Evolutionary conservation across 2,888 invertebrate genomes (phyloP).

Genomic region (Agonopterix arenella): DNA sequence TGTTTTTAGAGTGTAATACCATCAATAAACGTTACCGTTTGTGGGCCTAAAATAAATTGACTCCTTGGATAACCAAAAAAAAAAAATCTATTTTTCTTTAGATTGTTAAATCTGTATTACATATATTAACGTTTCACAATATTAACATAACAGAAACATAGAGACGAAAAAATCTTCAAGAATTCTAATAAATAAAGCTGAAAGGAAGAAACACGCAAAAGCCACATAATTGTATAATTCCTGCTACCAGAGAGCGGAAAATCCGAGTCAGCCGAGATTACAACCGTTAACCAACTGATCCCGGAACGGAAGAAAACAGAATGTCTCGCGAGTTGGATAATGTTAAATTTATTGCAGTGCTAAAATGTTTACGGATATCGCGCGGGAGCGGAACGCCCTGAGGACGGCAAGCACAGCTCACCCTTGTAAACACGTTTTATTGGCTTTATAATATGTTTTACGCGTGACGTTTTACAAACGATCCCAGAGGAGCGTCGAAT

Average conservation of each 20-base stretch:
- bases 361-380: conserved; percentile 76
- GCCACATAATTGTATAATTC: conserved; percentile 64
- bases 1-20: no score
- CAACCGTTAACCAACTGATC: conserved; percentile 73
- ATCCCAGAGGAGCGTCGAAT: conserved; percentile 72
- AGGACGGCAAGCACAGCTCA: conserved; percentile 64
- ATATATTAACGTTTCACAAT: no score
- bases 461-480: conserved; percentile 77
- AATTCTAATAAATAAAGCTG: conserved; percentile 34
- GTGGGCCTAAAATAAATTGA: no score
- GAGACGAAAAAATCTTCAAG: conserved; percentile 16
- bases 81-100: no score
- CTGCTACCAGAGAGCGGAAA: conserved; percentile 53
- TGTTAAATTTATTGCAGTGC: conserved; percentile 75
- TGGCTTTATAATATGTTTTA: conserved; percentile 78
- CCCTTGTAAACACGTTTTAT: conserved; percentile 78
- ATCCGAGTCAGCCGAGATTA: conserved; percentile 68
- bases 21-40: no score
- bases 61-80: no score
- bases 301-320: conserved; percentile 69
- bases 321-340: conserved; percentile 72
- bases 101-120: no score
- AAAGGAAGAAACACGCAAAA: conserved; percentile 42
- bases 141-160: background rate
- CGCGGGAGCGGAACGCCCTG: conserved; percentile 45